These are phyloP conservation scores for Drosophila pruinosa DNA, from an alignment of 1,140 invertebrate genomes.

Conservation along the genomic window DNA sequence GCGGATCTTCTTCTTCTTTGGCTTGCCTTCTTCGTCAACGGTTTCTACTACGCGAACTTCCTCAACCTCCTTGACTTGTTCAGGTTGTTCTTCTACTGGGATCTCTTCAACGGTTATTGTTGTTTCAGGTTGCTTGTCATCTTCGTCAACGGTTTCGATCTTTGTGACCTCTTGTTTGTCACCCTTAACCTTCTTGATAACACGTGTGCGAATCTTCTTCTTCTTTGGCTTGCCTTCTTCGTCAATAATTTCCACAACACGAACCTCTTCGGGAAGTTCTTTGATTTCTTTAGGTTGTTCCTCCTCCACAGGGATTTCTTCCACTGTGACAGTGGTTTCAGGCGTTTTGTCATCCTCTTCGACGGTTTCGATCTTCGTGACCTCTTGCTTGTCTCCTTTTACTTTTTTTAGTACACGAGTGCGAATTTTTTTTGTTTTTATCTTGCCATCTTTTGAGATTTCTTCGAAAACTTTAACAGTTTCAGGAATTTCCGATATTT, in stretches of 20 bases:
- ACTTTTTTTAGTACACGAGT: constrained; percentile 56
- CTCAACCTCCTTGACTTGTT: constrained; percentile 28
- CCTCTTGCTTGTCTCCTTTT: constrained; percentile 75
- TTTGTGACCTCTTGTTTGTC: constrained; percentile 43
- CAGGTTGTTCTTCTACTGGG: constrained; percentile 22
- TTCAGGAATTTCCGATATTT: constrained; percentile 76
- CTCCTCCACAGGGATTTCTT: constrained; percentile 48
- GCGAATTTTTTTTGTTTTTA: constrained; percentile 42
- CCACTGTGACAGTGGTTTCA: constrained; percentile 51
- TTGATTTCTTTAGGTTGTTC: constrained; percentile 55
- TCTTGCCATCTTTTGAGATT: constrained; percentile 41
- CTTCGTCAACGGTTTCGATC: constrained; percentile 39
- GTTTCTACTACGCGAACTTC: constrained; percentile 27
- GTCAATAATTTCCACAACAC: constrained; percentile 63
- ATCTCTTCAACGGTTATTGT: constrained; percentile 31
- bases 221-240: constrained; percentile 65
- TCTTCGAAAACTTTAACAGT: constrained; percentile 46
- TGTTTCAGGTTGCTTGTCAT: constrained; percentile 25
- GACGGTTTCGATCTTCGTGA: constrained; percentile 70
- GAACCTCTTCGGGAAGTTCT: constrained; percentile 77
- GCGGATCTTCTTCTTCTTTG: constrained; percentile 36
- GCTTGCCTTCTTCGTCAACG: constrained; percentile 24
- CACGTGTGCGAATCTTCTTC: constrained; percentile 69
- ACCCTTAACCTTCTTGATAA: constrained; percentile 61
- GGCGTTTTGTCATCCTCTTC: constrained; percentile 57